These are phyloP conservation scores for Vipera ursinii DNA, from an alignment of 2,797 vertebrate genomes.

Conservation along the genomic window DNA sequence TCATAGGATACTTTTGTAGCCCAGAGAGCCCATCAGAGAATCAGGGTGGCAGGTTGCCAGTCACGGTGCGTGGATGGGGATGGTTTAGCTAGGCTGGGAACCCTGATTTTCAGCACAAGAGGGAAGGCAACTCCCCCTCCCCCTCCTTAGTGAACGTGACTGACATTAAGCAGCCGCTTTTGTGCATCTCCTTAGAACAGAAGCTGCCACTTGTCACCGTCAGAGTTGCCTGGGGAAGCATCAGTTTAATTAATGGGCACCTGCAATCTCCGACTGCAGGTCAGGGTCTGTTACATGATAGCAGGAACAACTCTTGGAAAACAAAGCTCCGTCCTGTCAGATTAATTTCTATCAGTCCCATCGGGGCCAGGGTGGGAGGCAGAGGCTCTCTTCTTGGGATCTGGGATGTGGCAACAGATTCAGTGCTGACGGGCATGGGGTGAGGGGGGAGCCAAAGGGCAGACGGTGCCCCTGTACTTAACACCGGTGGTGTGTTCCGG, in stretches of 20 bases:
- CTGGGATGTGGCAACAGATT: not conserved
- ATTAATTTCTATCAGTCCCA: not conserved
- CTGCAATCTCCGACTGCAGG: not conserved
- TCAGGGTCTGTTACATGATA: not conserved
- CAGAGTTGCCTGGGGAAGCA: not conserved
- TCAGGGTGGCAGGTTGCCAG: not conserved
- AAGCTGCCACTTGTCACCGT: not conserved
- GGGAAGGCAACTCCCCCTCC: not conserved
- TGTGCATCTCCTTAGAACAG: not conserved
- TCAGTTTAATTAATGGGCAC: conserved; percentile 18
- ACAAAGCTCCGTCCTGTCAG: not conserved
- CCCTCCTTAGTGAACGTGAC: not conserved
- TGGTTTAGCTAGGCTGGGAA: not conserved
- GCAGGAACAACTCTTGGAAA: not conserved
- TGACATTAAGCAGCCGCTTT: not conserved
- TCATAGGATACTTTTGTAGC: not conserved
- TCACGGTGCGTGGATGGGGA: too few species aligned
- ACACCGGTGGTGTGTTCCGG: not conserved
- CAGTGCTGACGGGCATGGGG: not conserved
- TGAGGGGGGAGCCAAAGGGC: not conserved
- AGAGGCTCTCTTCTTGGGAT: not conserved
- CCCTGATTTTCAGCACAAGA: not conserved
- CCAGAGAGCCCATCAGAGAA: not conserved
- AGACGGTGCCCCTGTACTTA: not conserved
- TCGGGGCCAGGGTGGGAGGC: not conserved